A percentile compares a stretch with the other conserved stretches of the same genome.
These are phyloP conservation scores for Fissipunctia ypsillon DNA, from an alignment of 2,888 invertebrate species.

Conservation along the genomic window DNA sequence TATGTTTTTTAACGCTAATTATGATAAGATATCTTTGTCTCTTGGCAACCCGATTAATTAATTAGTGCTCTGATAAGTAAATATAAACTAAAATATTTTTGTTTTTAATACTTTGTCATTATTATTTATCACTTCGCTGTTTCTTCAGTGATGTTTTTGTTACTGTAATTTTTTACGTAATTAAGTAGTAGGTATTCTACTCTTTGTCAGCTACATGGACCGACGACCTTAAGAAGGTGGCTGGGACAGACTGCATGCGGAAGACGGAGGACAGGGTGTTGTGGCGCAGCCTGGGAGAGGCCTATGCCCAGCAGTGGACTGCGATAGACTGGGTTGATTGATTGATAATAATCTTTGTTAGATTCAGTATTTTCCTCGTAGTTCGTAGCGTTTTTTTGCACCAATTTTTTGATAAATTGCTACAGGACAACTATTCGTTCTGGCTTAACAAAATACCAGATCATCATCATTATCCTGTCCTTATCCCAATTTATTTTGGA, in stretches of 20 bases:
- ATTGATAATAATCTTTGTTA: neutral
- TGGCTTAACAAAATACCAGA: neutral
- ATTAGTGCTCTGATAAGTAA: constrained; percentile 55
- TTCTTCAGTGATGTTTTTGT: constrained; percentile 19
- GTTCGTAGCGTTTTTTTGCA: neutral
- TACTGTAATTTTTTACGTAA: no score
- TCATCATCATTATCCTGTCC: no score
- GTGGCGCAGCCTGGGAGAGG: no score
- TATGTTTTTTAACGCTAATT: constrained; percentile 60
- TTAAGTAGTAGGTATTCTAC: no score
- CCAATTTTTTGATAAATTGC: neutral
- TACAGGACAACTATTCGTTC: neutral
- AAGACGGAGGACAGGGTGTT: no score
- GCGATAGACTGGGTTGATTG: no score
- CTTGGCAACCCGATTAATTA: constrained; percentile 60
- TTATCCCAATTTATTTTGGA: no score
- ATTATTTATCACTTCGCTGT: constrained; percentile 9
- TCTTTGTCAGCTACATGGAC: no score
- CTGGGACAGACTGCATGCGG: no score
- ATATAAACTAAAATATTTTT: constrained; percentile 28
- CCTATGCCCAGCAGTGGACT: no score
- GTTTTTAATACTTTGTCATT: constrained; percentile 21
- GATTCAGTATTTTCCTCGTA: neutral
- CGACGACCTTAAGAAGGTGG: no score
- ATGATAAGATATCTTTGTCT: constrained; percentile 64